Percentiles rank a stretch among this genome's conserved stretches.
Conservation (phyloP, 2,888 invertebrate species). For the Empis livida region DNA sequence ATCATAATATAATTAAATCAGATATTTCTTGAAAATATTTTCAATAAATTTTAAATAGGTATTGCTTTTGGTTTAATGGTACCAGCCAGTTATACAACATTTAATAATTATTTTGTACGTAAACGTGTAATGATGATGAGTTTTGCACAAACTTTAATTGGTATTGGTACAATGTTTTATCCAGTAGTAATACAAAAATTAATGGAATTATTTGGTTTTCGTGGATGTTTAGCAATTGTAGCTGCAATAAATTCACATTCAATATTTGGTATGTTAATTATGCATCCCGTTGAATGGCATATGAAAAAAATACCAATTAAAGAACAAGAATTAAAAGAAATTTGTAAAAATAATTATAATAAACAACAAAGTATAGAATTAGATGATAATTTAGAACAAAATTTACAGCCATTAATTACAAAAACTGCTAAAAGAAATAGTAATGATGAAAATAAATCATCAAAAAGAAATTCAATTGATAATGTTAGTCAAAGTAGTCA, state of each 20-base stretch:
- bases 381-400: background rate
- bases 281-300: conserved; percentile 67
- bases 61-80: conserved; percentile 60
- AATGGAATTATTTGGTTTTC: conserved; percentile 50
- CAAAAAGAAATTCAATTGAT: background rate
- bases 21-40: too few relatives aligned
- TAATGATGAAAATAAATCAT: background rate
- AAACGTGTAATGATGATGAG: conserved; percentile 61
- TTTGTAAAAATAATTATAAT: background rate
- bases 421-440: background rate
- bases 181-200: conserved; percentile 50
- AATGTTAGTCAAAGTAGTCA: too few relatives aligned
- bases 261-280: conserved; percentile 52
- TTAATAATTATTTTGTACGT: conserved; percentile 60
- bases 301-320: conserved; percentile 39
- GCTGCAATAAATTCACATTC: conserved; percentile 54
- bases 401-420: background rate
- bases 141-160: conserved; percentile 57
- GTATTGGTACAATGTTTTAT: conserved; percentile 52
- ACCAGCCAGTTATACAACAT: conserved; percentile 57
- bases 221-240: conserved; percentile 53
- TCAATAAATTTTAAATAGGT: conserved; percentile 37
- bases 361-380: background rate
- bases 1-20: too few relatives aligned
- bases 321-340: conserved; percentile 23